Evolutionary conservation across 1,140 invertebrate genomes (phyloP).

Genomic region (Pinna nobilis): DNA sequence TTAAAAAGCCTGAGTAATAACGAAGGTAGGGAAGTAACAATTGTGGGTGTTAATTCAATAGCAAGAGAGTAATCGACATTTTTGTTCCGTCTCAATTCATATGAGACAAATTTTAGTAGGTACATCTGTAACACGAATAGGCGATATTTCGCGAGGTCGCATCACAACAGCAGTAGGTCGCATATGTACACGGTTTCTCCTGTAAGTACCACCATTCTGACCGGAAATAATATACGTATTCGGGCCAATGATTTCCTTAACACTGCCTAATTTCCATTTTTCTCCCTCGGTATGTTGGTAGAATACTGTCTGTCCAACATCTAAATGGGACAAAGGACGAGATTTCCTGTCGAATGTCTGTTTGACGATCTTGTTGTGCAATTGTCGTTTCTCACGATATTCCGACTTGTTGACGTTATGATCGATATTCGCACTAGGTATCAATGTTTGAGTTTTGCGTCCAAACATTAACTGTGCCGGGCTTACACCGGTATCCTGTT

Average conservation of each 20-base stretch:
- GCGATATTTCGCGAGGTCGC: background rate
- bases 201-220: background rate
- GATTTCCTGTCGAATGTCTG: constrained; percentile 30
- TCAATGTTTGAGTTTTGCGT: constrained; percentile 34
- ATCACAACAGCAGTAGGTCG: background rate
- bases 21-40: no score
- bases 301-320: background rate
- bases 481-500: constrained; percentile 39
- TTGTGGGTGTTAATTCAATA: no score
- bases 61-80: no score
- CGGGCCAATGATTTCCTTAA: background rate
- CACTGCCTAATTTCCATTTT: background rate
- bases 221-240: background rate
- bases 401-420: background rate
- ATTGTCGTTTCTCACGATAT: no score
- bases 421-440: constrained; percentile 11
- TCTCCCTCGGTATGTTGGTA: background rate
- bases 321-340: background rate
- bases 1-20: no score
- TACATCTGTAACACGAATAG: no score
- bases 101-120: no score
- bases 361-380: constrained; percentile 11
- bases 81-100: no score
- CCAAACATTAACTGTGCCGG: constrained; percentile 49
- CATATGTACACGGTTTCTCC: constrained; percentile 2